phyloP scores from a whole-genome alignment of 2,888 invertebrate genomes.

The Ophion costatus region DNA sequence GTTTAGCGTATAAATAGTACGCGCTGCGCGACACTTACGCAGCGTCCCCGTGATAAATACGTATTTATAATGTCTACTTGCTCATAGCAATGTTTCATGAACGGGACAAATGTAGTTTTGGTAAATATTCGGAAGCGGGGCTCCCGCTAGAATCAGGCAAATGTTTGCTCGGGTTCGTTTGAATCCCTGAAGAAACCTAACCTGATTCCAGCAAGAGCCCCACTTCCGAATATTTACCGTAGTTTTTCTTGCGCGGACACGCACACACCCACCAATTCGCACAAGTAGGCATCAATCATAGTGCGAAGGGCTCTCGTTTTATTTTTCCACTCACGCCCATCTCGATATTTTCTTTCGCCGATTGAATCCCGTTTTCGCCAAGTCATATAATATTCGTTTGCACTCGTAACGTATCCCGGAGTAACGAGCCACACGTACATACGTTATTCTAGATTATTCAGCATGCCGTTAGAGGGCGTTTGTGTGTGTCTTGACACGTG shows the following conservation, averaged over 20 bases:
- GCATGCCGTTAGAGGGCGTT: background rate
- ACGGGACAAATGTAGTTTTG: constrained; percentile 2
- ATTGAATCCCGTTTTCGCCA: background rate
- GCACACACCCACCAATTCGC: background rate
- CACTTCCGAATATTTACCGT: no score
- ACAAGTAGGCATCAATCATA: background rate
- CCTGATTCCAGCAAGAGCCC: no score
- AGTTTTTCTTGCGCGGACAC: background rate
- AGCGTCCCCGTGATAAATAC: constrained; percentile 56
- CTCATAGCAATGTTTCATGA: constrained; percentile 53
- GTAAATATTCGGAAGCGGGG: no score
- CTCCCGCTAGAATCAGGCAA: no score
- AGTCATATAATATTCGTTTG: background rate
- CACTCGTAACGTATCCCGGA: background rate
- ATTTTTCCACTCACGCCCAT: background rate
- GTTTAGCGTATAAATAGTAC: constrained; percentile 62
- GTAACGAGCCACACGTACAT: background rate
- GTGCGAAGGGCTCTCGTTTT: background rate
- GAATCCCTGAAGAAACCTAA: no score
- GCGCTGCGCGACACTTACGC: constrained; percentile 59
- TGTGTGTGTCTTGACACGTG: background rate
- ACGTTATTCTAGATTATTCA: background rate
- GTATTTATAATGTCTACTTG: constrained; percentile 55
- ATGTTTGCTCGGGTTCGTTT: no score
- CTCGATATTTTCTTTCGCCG: background rate